phyloP scores from a whole-genome alignment of 2,888 invertebrate genomes.

The Epicampocera succincta region DNA sequence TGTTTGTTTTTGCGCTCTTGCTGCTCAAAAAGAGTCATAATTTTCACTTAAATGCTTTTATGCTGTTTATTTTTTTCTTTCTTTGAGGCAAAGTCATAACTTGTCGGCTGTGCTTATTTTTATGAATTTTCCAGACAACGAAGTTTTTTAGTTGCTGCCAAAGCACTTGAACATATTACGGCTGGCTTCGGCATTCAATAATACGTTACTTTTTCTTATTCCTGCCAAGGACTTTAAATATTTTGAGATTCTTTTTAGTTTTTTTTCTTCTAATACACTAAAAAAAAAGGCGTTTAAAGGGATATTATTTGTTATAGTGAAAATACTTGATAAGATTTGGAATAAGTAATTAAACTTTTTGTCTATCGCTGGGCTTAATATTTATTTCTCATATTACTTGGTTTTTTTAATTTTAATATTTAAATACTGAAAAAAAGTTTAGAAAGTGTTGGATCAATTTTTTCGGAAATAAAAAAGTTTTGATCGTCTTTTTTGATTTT shows the following conservation, averaged over 20 bases:
- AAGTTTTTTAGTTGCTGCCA: constrained; percentile 19
- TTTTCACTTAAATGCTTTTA: constrained; percentile 38
- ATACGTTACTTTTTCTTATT: constrained; percentile 26
- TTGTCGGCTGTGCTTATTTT: constrained; percentile 45
- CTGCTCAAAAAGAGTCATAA: constrained; percentile 13
- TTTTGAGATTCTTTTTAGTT: not conserved
- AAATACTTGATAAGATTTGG: too few relatives aligned
- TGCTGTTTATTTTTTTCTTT: not conserved
- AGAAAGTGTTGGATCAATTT: too few relatives aligned
- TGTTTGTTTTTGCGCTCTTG: too few relatives aligned
- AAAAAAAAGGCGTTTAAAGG: too few relatives aligned
- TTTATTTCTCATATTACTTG: too few relatives aligned
- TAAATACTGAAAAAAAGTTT: too few relatives aligned
- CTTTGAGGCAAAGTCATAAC: constrained; percentile 42
- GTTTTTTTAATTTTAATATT: too few relatives aligned
- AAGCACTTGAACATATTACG: constrained; percentile 40
- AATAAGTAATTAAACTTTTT: too few relatives aligned
- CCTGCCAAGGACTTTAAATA: not conserved
- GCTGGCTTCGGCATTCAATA: constrained; percentile 42
- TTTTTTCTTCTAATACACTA: not conserved
- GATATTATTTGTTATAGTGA: too few relatives aligned
- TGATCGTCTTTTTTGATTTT: too few relatives aligned
- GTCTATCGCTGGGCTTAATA: too few relatives aligned
- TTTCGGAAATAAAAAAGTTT: too few relatives aligned
- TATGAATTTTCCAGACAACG: constrained; percentile 52